These are phyloP conservation scores for Arge pagana DNA, from an alignment of 2,888 invertebrate species.

Conservation along the genomic window DNA sequence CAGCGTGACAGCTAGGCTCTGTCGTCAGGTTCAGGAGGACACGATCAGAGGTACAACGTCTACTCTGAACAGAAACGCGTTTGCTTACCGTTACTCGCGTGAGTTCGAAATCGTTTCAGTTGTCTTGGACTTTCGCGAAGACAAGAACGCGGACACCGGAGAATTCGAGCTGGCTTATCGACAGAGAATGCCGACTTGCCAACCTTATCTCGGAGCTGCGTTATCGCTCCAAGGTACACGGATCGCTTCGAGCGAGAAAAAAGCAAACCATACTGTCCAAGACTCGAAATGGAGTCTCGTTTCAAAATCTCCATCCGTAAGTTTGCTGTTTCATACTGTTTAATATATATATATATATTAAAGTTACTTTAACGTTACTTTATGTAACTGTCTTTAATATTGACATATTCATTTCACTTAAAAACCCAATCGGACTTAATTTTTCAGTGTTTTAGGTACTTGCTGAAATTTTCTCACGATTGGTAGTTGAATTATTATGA, in stretches of 20 bases:
- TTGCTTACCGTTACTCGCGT: background rate
- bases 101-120: conserved; percentile 66
- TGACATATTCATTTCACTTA: too few relatives aligned
- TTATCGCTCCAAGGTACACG: conserved; percentile 71
- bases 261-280: conserved; percentile 53
- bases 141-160: conserved; percentile 78
- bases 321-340: too few relatives aligned
- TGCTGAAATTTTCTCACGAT: too few relatives aligned
- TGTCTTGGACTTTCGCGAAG: conserved; percentile 73
- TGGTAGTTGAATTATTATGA: too few relatives aligned
- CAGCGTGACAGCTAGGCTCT: conserved; percentile 84
- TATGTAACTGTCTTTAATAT: too few relatives aligned
- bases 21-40: conserved; percentile 87
- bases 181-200: conserved; percentile 77
- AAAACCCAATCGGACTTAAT: too few relatives aligned
- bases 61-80: background rate
- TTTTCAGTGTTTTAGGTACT: too few relatives aligned
- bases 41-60: conserved; percentile 77
- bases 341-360: too few relatives aligned
- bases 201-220: conserved; percentile 78
- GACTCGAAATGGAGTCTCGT: conserved; percentile 55
- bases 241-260: conserved; percentile 59
- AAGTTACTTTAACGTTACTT: too few relatives aligned
- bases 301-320: conserved; percentile 43
- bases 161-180: conserved; percentile 80